Evolutionary conservation across 2,888 invertebrate genomes (phyloP), one percentile per base, ranked within the genome.

Genomic region (Philaethria dido): DNA sequence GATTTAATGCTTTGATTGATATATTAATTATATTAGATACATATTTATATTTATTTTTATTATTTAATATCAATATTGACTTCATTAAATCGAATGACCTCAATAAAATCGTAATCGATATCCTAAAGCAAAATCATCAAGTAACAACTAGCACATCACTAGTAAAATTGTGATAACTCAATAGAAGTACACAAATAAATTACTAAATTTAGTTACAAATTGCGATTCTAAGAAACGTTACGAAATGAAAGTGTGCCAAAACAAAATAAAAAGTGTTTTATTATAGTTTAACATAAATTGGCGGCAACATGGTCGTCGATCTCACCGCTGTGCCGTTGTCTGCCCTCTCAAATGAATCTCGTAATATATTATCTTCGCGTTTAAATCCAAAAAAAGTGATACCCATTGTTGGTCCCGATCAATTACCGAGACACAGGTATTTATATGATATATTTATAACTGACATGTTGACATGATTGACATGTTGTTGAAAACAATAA

Each of bases 311-410:
- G 80, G 85, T 68, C 50, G 60, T 54, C 29, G 80, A 85, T 72
- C 80, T 91, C 66, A 75, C 80, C 50, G 78, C 83, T 14, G 77
- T 90, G 65, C 89, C 93, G 59, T 75, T 94, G 72, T 78, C 82
- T 59, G 76, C 87, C 50, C 83, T 94, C 25, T 88, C 93, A 69
- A 77, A 77, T 62, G 82, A 86, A 77, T 91, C 94, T 54, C 88
- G 86, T 70, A 85, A 81, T 62, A 77, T 94, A 61, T 82, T 96
- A 70, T 95, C 95, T 2, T 87, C 88, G 64, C 84, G 95, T 73
- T 85, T 96, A 64, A 95, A 96, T 84, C 93, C 95, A 6, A 89
- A 86, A 60, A 96, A 96, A 91, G 88, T 95, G 44, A 85, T 96
- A 57, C 94, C 93, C 2, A 94, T 94, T 11, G 94, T 95, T 67